Evolutionary conservation across 2,797 vertebrate species (phyloP).

Genomic region (Apodemus agrarius): DNA sequence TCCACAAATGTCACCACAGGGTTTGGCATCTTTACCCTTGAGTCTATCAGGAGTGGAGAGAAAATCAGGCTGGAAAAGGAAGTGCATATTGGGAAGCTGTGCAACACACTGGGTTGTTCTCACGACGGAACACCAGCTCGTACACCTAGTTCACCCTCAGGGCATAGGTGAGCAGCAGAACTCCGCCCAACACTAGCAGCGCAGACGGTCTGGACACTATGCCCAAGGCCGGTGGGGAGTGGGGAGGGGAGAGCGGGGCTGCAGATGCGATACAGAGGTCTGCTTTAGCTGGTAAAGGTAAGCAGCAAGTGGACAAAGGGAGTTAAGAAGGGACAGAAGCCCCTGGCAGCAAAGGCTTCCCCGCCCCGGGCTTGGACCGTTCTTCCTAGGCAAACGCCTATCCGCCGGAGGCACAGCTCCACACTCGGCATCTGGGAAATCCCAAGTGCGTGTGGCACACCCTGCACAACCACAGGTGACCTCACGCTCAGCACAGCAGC

Average conservation of each 20-base stretch:
- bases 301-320: background rate
- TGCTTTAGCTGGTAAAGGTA: background rate
- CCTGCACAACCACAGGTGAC: constrained; percentile 62
- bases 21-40: background rate
- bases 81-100: background rate
- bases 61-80: background rate
- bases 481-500: background rate
- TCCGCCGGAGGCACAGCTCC: background rate
- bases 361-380: background rate
- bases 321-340: background rate
- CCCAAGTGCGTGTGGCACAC: background rate
- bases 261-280: constrained; percentile 46
- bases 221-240: background rate
- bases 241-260: background rate
- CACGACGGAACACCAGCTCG: background rate
- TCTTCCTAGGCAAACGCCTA: background rate
- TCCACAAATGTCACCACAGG: background rate
- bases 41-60: background rate
- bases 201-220: background rate
- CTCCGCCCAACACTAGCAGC: background rate
- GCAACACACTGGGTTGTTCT: background rate
- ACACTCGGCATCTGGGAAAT: constrained; percentile 52
- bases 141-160: background rate
- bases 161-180: background rate
- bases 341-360: background rate